Conservation (phyloP, 2,797 vertebrate species). For the Catharus ustulatus region DNA sequence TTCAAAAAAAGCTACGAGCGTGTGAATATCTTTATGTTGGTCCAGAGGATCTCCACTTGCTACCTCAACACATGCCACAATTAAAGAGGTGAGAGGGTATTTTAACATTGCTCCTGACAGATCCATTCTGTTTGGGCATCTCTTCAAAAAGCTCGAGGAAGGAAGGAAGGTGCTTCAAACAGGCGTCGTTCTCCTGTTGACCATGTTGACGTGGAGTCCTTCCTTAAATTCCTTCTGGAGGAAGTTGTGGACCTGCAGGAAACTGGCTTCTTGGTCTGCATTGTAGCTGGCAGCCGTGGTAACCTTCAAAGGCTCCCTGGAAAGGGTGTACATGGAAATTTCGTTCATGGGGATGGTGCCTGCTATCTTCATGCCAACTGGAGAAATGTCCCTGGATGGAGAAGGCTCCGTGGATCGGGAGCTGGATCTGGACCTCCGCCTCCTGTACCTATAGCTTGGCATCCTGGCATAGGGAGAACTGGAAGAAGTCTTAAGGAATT, state of each 20-base stretch:
- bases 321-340: conserved; percentile 91
- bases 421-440: conserved; percentile 88
- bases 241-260: conserved; percentile 94
- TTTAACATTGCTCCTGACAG: conserved; percentile 17
- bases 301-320: conserved; percentile 87
- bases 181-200: conserved; percentile 91
- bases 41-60: conserved; percentile 32
- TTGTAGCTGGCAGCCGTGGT: conserved; percentile 85
- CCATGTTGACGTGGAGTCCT: conserved; percentile 79
- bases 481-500: conserved; percentile 87
- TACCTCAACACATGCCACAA: conserved; percentile 35
- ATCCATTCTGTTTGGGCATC: neutral
- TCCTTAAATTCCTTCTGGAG: conserved; percentile 93
- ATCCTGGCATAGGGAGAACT: conserved; percentile 92
- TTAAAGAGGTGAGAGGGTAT: conserved; percentile 67
- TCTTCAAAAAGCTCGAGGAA: neutral
- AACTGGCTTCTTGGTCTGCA: conserved; percentile 85
- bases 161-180: conserved; percentile 79
- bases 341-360: conserved; percentile 88
- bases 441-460: conserved; percentile 90
- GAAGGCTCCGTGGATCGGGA: conserved; percentile 89
- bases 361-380: conserved; percentile 85
- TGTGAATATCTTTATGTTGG: conserved; percentile 39
- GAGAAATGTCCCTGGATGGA: conserved; percentile 89
- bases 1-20: conserved; percentile 58